Percentiles rank a stretch among this genome's conserved stretches.
Evolutionary conservation across 2,797 vertebrate genomes (phyloP).

Genomic region (Knipowitschia caucasica): DNA sequence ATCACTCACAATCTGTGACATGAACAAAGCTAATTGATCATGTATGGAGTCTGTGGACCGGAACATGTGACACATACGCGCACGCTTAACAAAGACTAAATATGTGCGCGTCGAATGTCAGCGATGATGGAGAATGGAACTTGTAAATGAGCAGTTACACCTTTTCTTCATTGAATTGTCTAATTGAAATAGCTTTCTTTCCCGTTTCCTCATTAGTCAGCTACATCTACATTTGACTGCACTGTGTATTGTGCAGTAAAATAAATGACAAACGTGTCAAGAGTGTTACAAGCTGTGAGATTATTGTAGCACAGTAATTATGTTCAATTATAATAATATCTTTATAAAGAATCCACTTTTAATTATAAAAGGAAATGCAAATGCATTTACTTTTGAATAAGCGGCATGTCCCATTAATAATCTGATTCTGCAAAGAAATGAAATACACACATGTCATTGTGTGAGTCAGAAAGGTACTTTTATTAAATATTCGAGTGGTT

Average conservation of each 20-base stretch:
- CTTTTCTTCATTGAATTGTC: neutral
- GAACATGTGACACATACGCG: slow-evolving; percentile 70
- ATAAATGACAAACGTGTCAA: neutral
- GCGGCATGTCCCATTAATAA: slow-evolving; percentile 31
- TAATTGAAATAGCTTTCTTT: slow-evolving; percentile 5
- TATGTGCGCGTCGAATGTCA: slow-evolving; percentile 46
- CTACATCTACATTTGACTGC: too few species aligned
- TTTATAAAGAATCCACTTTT: slow-evolving; percentile 24
- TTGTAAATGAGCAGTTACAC: slow-evolving; percentile 36
- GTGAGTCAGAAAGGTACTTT: neutral
- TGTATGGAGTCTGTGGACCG: slow-evolving; percentile 69
- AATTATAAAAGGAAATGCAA: slow-evolving; percentile 16
- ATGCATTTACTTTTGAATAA: slow-evolving; percentile 30
- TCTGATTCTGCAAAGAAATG: slow-evolving; percentile 32
- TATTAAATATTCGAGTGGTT: too few species aligned
- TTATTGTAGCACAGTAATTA: neutral
- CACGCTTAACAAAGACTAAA: slow-evolving; percentile 71
- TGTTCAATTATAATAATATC: slow-evolving; percentile 9
- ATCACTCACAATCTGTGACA: too few species aligned
- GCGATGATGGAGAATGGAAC: slow-evolving; percentile 46
- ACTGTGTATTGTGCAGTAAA: neutral
- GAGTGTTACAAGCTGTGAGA: slow-evolving; percentile 8
- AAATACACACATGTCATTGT: neutral
- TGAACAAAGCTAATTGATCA: slow-evolving; percentile 75
- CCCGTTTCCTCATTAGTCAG: neutral